Evolutionary conservation across 2,888 invertebrate species (phyloP), one percentile per base, ranked within the genome.

Genomic region (Pseudoips prasinana): DNA sequence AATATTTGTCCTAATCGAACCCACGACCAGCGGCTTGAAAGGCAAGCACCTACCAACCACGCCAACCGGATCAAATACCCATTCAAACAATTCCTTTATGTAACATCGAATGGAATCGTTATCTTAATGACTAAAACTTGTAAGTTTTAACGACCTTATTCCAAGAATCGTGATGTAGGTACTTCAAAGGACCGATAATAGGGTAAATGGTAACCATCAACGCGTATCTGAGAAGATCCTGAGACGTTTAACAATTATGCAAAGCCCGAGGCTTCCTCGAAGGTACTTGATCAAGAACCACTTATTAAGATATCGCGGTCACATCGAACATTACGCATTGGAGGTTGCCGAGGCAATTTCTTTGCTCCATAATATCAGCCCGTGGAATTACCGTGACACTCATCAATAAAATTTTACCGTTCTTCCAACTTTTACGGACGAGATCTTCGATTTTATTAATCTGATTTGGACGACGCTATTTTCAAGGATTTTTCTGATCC

Each of bases 261-360:
- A 79, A 77, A 74, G 57, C 73, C 68, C 33, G 55, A 50, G 70
- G 70, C 61, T 64, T 66, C 67, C 41, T 54, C 52, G 59, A 61
- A 66, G 68, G 63, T 75, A 74, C 73, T 72, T 77, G 83, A 84
- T 83, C 81, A 73, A 70, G 65, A 83, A 73, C 82, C 82, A 73
- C 80, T 83, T 85, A 86, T 86, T 84, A 84, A 81, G 83, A 83
- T 85, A 86, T 82, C 78, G 72, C 69, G 80, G 82, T 77, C 80
- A 80, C 73, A 82, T 81, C 77, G 65, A 55, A 71, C 68, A 79
- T 81, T 81, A 83, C 69, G 71, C 70, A 73, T 71, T 64, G 58
- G 49, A 62, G 64, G 60, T 55, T 50, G 48, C 64, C 59, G 58
- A 44, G 44, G 67, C 65, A 74, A 73, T 77, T 73, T 70, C 72